These are phyloP conservation scores for Medauroidea extradentata DNA, from an alignment of 1,140 invertebrate species.

Conservation along the genomic window DNA sequence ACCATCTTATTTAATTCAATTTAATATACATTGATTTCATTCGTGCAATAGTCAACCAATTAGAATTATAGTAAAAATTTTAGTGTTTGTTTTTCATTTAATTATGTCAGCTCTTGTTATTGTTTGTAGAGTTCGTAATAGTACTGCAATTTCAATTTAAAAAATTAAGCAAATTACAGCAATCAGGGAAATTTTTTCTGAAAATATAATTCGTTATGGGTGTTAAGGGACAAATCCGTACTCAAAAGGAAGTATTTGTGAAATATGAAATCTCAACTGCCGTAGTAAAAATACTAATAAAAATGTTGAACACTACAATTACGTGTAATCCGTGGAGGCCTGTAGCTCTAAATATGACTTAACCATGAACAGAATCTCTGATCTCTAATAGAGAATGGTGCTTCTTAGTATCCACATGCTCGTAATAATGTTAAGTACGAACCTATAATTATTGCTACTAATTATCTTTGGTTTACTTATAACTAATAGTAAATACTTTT, in stretches of 20 bases:
- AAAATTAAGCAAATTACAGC: slow-evolving; percentile 61
- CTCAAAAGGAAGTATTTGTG: not conserved
- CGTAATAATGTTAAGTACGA: slow-evolving; percentile 47
- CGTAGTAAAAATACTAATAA: slow-evolving; percentile 36
- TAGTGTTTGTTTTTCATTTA: slow-evolving; percentile 39
- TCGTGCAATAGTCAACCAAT: too few relatives aligned
- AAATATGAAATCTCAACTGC: slow-evolving; percentile 30
- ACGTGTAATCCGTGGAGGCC: slow-evolving; percentile 55
- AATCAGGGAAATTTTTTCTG: slow-evolving; percentile 51
- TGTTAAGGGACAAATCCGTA: too few relatives aligned
- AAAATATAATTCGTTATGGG: too few relatives aligned
- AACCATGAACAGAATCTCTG: slow-evolving; percentile 60
- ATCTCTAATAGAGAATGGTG: slow-evolving; percentile 50
- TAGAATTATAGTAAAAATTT: slow-evolving; percentile 52
- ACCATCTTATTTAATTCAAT: slow-evolving; percentile 52
- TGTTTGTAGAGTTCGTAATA: slow-evolving; percentile 49
- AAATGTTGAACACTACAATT: slow-evolving; percentile 40
- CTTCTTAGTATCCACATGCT: slow-evolving; percentile 42
- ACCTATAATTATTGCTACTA: slow-evolving; percentile 52
- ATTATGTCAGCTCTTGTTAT: slow-evolving; percentile 43
- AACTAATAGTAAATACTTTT: slow-evolving; percentile 50
- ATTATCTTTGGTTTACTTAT: slow-evolving; percentile 37
- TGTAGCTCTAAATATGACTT: slow-evolving; percentile 63
- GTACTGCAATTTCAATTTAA: slow-evolving; percentile 60
- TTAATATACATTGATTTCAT: slow-evolving; percentile 57